Evolutionary conservation across 2,888 invertebrate species (phyloP).

Genomic region (Phengaris alcon): DNA sequence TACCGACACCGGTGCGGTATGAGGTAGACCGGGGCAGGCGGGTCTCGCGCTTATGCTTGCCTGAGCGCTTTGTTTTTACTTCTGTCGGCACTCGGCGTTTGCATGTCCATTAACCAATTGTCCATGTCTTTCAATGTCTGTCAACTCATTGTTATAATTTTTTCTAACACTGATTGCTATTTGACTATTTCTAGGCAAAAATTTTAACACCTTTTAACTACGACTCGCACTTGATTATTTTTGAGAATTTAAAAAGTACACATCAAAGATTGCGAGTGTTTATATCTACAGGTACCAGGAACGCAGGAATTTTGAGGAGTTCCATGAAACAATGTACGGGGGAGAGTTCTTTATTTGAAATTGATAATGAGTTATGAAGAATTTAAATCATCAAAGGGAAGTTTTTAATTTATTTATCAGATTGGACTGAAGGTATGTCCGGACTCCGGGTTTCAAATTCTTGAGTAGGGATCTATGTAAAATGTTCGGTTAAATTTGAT

Average conservation of each 20-base stretch:
- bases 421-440: background rate
- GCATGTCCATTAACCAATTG: too few species aligned
- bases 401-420: constrained; percentile 24
- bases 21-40: too few species aligned
- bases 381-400: constrained; percentile 25
- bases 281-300: constrained; percentile 53
- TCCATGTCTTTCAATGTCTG: too few species aligned
- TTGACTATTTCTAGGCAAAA: background rate
- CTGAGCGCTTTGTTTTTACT: too few species aligned
- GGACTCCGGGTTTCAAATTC: background rate
- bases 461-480: background rate
- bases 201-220: background rate
- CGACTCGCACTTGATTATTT: background rate
- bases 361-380: constrained; percentile 25
- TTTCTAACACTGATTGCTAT: too few species aligned
- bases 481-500: background rate
- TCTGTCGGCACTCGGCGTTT: too few species aligned
- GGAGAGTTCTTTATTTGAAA: constrained; percentile 39
- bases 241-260: constrained; percentile 21
- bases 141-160: too few species aligned
- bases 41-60: too few species aligned
- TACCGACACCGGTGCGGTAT: too few species aligned
- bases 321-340: constrained; percentile 60
- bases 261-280: constrained; percentile 47
- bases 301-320: constrained; percentile 59